phyloP scores from a whole-genome alignment of 30 jellyfish, hydroid and myxozoan genomes.

The Hydractinia symbiolongicarpus region DNA sequence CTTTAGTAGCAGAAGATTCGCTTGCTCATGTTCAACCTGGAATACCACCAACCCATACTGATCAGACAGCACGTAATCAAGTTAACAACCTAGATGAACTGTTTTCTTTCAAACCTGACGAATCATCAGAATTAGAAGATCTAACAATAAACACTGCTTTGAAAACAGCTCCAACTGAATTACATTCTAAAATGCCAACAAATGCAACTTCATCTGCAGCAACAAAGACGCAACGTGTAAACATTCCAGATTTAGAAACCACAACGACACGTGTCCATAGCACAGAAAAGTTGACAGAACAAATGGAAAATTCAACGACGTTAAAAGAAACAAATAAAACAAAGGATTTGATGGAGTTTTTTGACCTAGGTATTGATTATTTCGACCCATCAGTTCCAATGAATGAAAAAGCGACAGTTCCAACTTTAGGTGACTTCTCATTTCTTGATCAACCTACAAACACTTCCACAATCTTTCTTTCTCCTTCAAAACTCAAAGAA shows the following conservation, averaged over 20 bases:
- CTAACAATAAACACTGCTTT: not conserved
- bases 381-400: not conserved
- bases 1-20: not conserved
- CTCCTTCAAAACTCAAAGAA: not conserved
- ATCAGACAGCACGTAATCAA: not conserved
- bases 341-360: not conserved
- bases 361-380: not conserved
- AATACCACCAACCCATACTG: not conserved
- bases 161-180: not conserved
- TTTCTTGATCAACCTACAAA: not conserved
- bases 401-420: not conserved
- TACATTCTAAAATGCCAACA: slow-evolving; percentile 2
- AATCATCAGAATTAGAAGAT: slow-evolving; percentile 6
- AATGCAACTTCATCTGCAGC: slow-evolving; percentile 7
- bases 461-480: too few species aligned
- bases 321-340: not conserved
- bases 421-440: slow-evolving; percentile 3
- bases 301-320: not conserved
- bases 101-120: not conserved
- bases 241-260: slow-evolving; percentile 1
- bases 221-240: not conserved
- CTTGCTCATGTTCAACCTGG: not conserved
- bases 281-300: not conserved
- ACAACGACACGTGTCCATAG: not conserved
- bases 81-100: not conserved